These are phyloP conservation scores for Rhimphoctona megacephalus DNA, from an alignment of 2,888 invertebrate species.

Conservation along the genomic window DNA sequence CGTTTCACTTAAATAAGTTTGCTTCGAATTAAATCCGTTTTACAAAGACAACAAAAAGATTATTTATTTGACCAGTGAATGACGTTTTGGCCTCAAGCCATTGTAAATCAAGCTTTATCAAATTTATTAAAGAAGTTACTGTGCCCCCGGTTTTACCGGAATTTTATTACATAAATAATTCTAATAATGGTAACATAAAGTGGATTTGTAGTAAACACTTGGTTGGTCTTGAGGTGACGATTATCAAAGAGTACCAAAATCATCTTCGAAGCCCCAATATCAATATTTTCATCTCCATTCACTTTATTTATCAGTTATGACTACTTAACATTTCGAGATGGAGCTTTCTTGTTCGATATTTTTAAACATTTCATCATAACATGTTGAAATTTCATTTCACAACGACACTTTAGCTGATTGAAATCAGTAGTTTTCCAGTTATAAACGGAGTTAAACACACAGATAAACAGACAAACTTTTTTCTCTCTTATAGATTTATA, in stretches of 20 bases:
- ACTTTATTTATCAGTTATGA: not conserved
- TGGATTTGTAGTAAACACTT: not conserved
- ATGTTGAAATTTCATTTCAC: not conserved
- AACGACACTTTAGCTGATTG: not conserved
- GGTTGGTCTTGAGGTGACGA: not conserved
- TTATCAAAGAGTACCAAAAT: not conserved
- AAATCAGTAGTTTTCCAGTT: not conserved
- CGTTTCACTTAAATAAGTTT: not conserved
- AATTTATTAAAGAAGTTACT: not conserved
- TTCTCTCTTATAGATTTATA: not conserved
- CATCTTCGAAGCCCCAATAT: not conserved
- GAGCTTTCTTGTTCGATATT: too few species aligned
- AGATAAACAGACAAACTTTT: too few species aligned
- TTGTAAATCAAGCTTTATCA: slow-evolving; percentile 3
- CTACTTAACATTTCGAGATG: too few species aligned
- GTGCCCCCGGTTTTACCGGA: not conserved
- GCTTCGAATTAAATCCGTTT: not conserved
- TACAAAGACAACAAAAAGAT: slow-evolving; percentile 2
- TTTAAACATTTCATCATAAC: not conserved
- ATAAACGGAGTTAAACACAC: not conserved
- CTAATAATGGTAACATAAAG: not conserved
- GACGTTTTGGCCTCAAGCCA: slow-evolving; percentile 12
- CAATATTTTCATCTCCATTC: not conserved
- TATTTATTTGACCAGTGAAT: slow-evolving; percentile 25
- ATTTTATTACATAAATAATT: not conserved